Conservation (phyloP, 2,888 invertebrate species). For the Athalia circularis region DNA sequence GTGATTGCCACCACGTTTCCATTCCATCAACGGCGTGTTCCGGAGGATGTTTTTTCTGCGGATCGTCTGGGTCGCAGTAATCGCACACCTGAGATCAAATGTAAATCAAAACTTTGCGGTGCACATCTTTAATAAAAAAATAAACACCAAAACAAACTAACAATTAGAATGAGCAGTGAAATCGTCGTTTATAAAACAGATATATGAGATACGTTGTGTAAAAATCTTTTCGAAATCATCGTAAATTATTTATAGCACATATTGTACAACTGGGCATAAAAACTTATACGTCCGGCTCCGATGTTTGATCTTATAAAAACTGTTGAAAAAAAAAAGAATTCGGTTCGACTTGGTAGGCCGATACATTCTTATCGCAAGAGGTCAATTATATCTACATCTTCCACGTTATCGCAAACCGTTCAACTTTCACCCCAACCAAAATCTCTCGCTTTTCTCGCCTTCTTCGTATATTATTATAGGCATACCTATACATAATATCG, state of each 20-base stretch:
- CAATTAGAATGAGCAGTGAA: too few relatives aligned
- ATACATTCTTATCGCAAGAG: constrained; percentile 37
- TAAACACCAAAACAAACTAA: too few relatives aligned
- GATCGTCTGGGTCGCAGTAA: constrained; percentile 86
- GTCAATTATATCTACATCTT: constrained; percentile 37
- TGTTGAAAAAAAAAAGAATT: neutral
- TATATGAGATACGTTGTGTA: too few relatives aligned
- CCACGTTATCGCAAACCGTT: neutral
- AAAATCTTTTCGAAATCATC: too few relatives aligned
- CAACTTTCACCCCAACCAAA: neutral
- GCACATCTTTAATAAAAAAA: too few relatives aligned
- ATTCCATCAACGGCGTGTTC: constrained; percentile 96
- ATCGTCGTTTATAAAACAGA: too few relatives aligned
- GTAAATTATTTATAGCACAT: too few relatives aligned
- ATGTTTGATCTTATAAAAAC: too few relatives aligned
- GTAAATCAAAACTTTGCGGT: constrained; percentile 32
- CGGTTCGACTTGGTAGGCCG: neutral
- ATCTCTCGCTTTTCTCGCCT: neutral
- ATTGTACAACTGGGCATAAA: too few relatives aligned
- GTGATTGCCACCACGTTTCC: constrained; percentile 99
- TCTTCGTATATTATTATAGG: neutral
- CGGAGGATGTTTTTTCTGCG: constrained; percentile 90
- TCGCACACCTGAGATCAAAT: constrained; percentile 88
- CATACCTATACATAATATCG: neutral
- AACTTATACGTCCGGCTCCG: too few relatives aligned